Evolutionary conservation across 1,140 invertebrate genomes (phyloP), one percentile per base, ranked within the genome.

Genomic region (Solenopsis invicta): DNA sequence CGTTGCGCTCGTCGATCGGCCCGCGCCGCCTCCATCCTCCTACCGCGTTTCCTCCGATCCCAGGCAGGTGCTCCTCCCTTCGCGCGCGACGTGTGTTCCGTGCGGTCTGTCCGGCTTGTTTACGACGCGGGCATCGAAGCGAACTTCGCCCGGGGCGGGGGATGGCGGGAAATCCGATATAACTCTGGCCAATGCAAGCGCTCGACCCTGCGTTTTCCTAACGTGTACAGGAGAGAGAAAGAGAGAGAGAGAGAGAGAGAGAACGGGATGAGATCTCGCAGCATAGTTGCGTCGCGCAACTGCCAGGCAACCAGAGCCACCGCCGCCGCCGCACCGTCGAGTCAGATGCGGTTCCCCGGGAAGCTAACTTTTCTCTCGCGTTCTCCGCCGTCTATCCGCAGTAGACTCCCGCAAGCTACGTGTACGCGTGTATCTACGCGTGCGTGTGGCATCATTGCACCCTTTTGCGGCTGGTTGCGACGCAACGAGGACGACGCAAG

Each of bases 41-140:
- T n/a, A n/a, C n/a, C n/a, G n/a, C n/a, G n/a, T 41, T 67, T 54
- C 45, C 54, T 50, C 9, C 37, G 45, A n/a, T 16, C 41, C 16
- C 18, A 21, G 52, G 9, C 24, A 82, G 67, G 89, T 91, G 91
- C 89, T 88, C 67, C 88, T 48, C 87, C 75, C 75, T 89, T 37
- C n/a, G n/a, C 50, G 50, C 74, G 13, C 76, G 62, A 80, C 48
- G 87, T 75, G 82, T 86, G 87, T 90, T 91, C n/a, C 90, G 89
- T 92, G 93, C 89, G 92, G 88, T 87, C 90, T 88, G 90, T 89
- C 86, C 90, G 67, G 91, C 92, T 94, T 93, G 93, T 94, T 94
- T 93, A 94, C 93, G 92, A 93, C 90, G 88, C 90, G 93, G 88
- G 89, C 93, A 93, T 90, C 90, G 91, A 91, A 89, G 92, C 91